Base-by-base conservation (phyloP, 2,888 invertebrate genomes). In the Eucera pruinosa region DNA sequence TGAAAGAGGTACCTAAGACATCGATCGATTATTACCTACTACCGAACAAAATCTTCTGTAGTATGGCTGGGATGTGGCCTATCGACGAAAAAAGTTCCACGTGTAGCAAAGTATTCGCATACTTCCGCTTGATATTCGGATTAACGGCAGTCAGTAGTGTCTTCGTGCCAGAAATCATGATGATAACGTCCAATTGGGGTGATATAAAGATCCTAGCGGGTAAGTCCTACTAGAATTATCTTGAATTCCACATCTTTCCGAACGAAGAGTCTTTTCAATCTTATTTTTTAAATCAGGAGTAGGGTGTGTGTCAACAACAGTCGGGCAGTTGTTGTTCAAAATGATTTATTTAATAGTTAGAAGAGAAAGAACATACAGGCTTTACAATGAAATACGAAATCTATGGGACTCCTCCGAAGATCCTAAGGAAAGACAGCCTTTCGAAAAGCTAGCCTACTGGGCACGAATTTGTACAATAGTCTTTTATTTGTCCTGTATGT, bases 1-100 rank as follows among this genome's bases (percentile, higher is more conserved):
- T 74, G 74, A 30, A 50, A 45, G 20, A 45, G 48, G 4, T 13
- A 2, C 2, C 50, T 2, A 52, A 47, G 30, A 55, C 60, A 13
- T 67, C 74, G 23, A 82, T 84, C 39, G 76, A 85, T 50, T 60
- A 75, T 54, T 81, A 76, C 27, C 64, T 86, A 50, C 68, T 78
- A 30, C 80, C 79, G 18, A 87, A 82, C n/a, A 79, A 64, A 30
- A 68, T 81, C 25, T 30, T 83, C 1, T 82, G 80, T 33, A 54
- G 62, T 15, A 36, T 80, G 4, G 18, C 76, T 41, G 83, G 85
- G 0, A 55, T 85, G 45, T 78, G 78, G 80, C 80, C 85, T 13
- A 47, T 68, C 23, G 67, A 57, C 15, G 45, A 62, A 9, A 33
- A 39, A 6, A 60, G 23, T 27, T 69, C 78, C 2, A 47, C 36